phyloP scores from a whole-genome alignment of 2,113 vertebrate genomes.

The Gobio gobio region DNA sequence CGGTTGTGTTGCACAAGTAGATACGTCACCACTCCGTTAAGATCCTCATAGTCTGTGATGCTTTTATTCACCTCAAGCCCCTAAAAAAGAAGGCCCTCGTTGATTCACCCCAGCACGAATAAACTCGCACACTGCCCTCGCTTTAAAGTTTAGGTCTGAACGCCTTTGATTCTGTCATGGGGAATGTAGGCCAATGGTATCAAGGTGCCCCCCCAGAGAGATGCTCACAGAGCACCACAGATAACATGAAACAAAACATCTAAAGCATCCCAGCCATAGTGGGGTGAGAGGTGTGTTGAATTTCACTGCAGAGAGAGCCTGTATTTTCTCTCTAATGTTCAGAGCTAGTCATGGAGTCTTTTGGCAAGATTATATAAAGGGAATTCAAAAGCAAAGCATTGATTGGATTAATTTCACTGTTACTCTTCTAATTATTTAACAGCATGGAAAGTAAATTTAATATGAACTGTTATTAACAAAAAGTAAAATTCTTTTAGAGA shows the following conservation, averaged over 20 bases:
- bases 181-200: slow-evolving; percentile 41
- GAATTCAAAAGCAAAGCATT: slow-evolving; percentile 59
- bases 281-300: slow-evolving; percentile 50
- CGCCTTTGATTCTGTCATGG: neutral
- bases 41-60: neutral
- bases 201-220: slow-evolving; percentile 9
- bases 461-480: slow-evolving; percentile 10
- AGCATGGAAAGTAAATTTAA: neutral
- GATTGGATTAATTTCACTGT: slow-evolving; percentile 54
- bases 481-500: neutral
- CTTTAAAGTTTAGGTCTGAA: slow-evolving; percentile 27
- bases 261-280: slow-evolving; percentile 36
- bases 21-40: neutral
- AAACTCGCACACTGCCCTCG: neutral
- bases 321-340: neutral
- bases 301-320: slow-evolving; percentile 44
- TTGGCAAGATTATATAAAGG: slow-evolving; percentile 55
- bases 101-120: neutral
- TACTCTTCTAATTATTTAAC: slow-evolving; percentile 33
- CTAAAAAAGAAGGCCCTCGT: neutral
- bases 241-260: slow-evolving; percentile 53
- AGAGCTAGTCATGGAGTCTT: neutral
- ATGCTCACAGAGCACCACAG: slow-evolving; percentile 15
- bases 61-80: neutral
- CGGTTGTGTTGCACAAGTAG: neutral